Evolutionary conservation across 2,888 invertebrate genomes (phyloP).

Genomic region (Pandemis corylana): DNA sequence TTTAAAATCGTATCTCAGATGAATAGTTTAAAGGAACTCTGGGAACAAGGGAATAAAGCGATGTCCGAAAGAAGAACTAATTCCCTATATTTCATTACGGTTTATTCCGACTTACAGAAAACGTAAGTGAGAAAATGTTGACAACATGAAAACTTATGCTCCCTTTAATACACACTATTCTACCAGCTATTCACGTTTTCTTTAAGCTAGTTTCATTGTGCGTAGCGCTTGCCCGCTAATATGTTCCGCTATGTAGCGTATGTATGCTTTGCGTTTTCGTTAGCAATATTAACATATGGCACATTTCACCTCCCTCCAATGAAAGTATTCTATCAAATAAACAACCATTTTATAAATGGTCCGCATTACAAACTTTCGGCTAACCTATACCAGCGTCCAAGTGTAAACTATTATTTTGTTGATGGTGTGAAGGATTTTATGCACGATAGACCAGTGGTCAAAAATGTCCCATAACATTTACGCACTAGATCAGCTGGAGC

Average conservation of each 20-base stretch:
- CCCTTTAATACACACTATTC: neutral
- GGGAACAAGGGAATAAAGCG: conserved; percentile 3
- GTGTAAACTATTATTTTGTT: neutral
- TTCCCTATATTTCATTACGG: neutral
- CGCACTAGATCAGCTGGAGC: too few relatives aligned
- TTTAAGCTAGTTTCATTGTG: neutral
- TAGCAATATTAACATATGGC: neutral
- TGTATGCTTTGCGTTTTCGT: neutral
- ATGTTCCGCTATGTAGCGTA: too few relatives aligned
- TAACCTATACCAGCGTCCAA: neutral
- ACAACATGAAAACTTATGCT: neutral
- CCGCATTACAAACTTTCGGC: neutral
- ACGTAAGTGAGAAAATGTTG: too few relatives aligned
- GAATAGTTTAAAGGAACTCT: neutral
- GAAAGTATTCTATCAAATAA: neutral
- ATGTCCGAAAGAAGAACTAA: neutral
- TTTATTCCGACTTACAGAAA: neutral
- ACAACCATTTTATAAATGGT: neutral
- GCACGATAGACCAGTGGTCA: neutral
- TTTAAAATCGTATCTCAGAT: neutral
- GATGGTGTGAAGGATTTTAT: neutral
- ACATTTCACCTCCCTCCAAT: neutral
- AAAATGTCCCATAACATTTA: neutral
- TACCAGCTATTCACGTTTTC: too few relatives aligned
- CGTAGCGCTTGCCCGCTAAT: neutral